Evolutionary conservation across 2,797 vertebrate species (phyloP), one percentile per base, ranked within the genome.

Genomic region (Pristis pectinata): DNA sequence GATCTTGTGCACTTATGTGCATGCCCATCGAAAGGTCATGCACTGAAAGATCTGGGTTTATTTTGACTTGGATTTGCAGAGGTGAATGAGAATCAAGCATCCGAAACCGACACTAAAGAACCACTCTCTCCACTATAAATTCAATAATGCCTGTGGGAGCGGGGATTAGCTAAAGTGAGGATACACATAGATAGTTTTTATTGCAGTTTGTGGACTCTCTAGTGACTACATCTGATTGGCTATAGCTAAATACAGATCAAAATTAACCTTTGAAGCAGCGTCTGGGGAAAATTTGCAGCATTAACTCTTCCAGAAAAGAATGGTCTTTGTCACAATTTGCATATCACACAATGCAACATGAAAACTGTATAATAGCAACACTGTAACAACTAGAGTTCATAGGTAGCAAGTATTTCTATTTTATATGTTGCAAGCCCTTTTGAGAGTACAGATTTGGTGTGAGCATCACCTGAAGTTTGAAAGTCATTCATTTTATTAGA

Each of bases 81-180:
- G 97, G 97, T 97, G 96, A 97, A 97, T 97, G 97, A 97, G 97
- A 97, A 98, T 98, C 97, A 98, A 98, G 97, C 96, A 97, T 96
- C 96, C 96, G 70, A 97, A 97, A 95, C 96, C 96, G 97, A 96
- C 95, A 97, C 96, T 96, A 97, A 96, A 97, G 97, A 97, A 96
- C 97, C 97, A 96, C 97, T 97, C 96, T 94, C 96, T 96, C 97
- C 96, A 94, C 94, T 95, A 94, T 97, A 97, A 97, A 97, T 98
- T 97, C 97, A 98, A 97, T 97, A 98, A 98, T 97, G 97, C 97
- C 98, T 97, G 96, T 96, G 98, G 98, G 98, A 98, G 96, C 95
- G 96, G 96, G 97, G 97, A 98, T 98, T 98, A 98, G 97, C 97
- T 97, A 97, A 97, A 97, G 97, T 97, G 96, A 94, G 95, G 94